These are phyloP conservation scores for Daptonema setosum DNA, from an alignment of 2,888 invertebrate species.

Conservation along the genomic window DNA sequence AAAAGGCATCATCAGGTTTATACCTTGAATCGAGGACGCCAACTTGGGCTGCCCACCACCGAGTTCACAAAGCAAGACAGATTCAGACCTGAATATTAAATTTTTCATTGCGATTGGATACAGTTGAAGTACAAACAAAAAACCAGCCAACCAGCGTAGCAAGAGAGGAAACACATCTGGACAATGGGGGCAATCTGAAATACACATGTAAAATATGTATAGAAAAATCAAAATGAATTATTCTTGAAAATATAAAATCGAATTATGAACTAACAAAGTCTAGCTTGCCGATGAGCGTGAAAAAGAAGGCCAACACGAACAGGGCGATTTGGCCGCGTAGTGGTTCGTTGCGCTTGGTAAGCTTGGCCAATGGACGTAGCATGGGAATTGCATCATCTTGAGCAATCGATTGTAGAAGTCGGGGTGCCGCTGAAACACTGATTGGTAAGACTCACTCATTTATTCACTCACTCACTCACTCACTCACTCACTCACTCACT, in stretches of 20 bases:
- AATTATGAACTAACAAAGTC: slow-evolving; percentile 34
- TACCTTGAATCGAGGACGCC: slow-evolving; percentile 90
- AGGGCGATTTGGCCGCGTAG: slow-evolving; percentile 72
- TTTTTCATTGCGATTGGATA: too few relatives aligned
- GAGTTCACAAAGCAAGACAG: slow-evolving; percentile 90
- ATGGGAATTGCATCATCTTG: slow-evolving; percentile 88
- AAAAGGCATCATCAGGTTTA: too few relatives aligned
- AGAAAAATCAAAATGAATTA: background rate
- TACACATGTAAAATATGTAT: background rate
- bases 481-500: too few relatives aligned
- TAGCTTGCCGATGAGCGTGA: background rate
- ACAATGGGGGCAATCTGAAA: slow-evolving; percentile 53
- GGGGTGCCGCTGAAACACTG: slow-evolving; percentile 32
- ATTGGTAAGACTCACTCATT: too few relatives aligned
- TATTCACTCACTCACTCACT: too few relatives aligned
- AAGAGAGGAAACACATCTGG: slow-evolving; percentile 72
- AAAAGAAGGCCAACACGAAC: slow-evolving; percentile 31
- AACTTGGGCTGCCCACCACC: slow-evolving; percentile 66
- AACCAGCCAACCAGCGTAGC: slow-evolving; percentile 65
- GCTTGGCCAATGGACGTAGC: slow-evolving; percentile 64
- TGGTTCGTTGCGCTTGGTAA: slow-evolving; percentile 82
- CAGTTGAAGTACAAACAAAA: too few relatives aligned
- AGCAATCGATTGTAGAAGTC: slow-evolving; percentile 61
- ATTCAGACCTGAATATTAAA: too few relatives aligned
- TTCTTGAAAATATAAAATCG: background rate